A percentile compares a stretch with the other conserved stretches of the same genome.
These are phyloP conservation scores for Epinephelus coioides DNA, from an alignment of 2,797 vertebrate species.

Conservation along the genomic window DNA sequence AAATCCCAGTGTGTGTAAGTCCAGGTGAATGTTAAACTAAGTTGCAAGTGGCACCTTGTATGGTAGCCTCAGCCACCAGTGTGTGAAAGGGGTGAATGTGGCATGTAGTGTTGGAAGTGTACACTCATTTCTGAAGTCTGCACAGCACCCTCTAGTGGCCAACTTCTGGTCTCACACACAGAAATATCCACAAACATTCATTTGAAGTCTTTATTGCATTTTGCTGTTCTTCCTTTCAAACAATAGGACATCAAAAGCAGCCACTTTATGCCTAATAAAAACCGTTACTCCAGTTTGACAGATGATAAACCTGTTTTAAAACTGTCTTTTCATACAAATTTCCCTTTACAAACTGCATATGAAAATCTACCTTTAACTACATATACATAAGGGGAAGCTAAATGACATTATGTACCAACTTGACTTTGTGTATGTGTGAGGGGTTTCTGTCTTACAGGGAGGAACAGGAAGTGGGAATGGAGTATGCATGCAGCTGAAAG, in stretches of 20 bases:
- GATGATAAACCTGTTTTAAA: conserved; percentile 42
- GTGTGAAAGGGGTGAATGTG: no score
- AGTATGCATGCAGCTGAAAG: conserved; percentile 42
- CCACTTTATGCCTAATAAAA: conserved; percentile 48
- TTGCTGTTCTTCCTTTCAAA: conserved; percentile 83
- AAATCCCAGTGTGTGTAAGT: no score
- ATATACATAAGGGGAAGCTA: conserved; percentile 49
- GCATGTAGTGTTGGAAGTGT: no score
- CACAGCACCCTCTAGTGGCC: conserved; percentile 57
- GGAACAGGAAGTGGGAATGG: background rate
- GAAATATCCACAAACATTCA: conserved; percentile 9
- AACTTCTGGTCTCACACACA: background rate
- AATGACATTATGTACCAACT: conserved; percentile 40
- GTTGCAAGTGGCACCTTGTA: no score
- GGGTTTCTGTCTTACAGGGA: conserved; percentile 21
- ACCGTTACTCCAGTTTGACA: conserved; percentile 26
- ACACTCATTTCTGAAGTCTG: background rate
- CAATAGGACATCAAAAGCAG: conserved; percentile 78
- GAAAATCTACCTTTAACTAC: conserved; percentile 51
- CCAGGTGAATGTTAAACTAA: no score
- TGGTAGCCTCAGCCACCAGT: no score
- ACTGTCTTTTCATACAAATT: conserved; percentile 61
- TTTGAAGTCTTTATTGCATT: conserved; percentile 87
- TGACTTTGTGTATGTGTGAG: conserved; percentile 11
- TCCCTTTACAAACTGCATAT: conserved; percentile 63